Evolutionary conservation across 2,797 vertebrate species (phyloP).

Genomic region (Apogon talboti): DNA sequence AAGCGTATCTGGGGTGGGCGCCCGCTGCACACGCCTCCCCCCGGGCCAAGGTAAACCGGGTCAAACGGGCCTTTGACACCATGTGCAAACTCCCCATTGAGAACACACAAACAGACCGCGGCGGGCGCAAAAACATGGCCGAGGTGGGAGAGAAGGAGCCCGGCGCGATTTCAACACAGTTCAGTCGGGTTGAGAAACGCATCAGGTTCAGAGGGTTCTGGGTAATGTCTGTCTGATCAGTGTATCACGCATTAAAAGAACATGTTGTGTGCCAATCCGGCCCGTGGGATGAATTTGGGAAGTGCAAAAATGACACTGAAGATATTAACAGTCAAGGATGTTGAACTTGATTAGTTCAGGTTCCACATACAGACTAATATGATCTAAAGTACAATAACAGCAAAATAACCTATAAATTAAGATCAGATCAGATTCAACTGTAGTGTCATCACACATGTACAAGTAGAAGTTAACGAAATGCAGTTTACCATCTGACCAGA

Average conservation of each 20-base stretch:
- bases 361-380: too few species aligned
- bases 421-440: too few species aligned
- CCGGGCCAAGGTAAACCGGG: conserved; percentile 65
- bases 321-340: too few species aligned
- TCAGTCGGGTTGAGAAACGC: conserved; percentile 32
- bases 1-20: conserved; percentile 47
- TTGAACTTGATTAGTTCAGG: too few species aligned
- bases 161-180: conserved; percentile 40
- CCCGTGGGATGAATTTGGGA: too few species aligned
- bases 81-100: conserved; percentile 52
- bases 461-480: too few species aligned
- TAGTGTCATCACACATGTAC: too few species aligned
- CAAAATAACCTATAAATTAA: too few species aligned
- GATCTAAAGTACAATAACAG: too few species aligned
- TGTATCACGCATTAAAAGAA: conserved; percentile 10
- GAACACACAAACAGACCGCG: conserved; percentile 52
- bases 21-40: conserved; percentile 28
- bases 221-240: conserved; percentile 50
- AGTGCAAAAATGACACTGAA: too few species aligned
- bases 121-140: conserved; percentile 41
- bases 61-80: conserved; percentile 41
- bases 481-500: too few species aligned
- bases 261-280: neutral
- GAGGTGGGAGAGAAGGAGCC: conserved; percentile 30
- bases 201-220: conserved; percentile 9